Conservation (phyloP, 2,113 vertebrate species). For the Okapia johnstoni region DNA sequence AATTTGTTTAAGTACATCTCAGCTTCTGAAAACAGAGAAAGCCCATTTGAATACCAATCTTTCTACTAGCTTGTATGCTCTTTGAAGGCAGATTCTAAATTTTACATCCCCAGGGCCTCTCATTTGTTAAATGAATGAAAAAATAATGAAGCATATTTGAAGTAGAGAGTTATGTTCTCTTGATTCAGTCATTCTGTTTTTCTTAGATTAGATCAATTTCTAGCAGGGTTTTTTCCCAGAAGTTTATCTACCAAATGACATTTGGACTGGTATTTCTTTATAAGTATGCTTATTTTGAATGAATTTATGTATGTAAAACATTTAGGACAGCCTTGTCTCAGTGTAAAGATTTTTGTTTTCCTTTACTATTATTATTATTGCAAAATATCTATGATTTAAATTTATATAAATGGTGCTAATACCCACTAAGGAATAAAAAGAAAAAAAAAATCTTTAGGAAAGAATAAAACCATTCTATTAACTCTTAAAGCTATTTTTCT, state of each 20-base stretch:
- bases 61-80: not conserved
- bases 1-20: not conserved
- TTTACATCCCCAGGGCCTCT: not conserved
- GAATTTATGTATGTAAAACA: not conserved
- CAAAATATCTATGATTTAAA: not conserved
- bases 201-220: not conserved
- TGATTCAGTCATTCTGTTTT: not conserved
- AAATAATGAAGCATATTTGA: not conserved
- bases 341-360: not conserved
- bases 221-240: not conserved
- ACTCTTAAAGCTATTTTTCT: not conserved
- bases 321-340: not conserved
- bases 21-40: not conserved
- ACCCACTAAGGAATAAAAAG: not conserved
- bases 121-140: not conserved
- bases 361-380: not conserved
- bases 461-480: not conserved
- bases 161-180: not conserved
- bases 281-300: not conserved
- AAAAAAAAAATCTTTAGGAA: not conserved
- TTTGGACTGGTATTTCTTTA: not conserved
- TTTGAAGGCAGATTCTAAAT: not conserved
- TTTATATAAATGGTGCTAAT: not conserved
- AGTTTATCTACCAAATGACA: not conserved
- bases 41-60: not conserved